These are phyloP conservation scores for Campopleginae sp. DNA, from an alignment of 2,888 invertebrate species.

Conservation along the genomic window DNA sequence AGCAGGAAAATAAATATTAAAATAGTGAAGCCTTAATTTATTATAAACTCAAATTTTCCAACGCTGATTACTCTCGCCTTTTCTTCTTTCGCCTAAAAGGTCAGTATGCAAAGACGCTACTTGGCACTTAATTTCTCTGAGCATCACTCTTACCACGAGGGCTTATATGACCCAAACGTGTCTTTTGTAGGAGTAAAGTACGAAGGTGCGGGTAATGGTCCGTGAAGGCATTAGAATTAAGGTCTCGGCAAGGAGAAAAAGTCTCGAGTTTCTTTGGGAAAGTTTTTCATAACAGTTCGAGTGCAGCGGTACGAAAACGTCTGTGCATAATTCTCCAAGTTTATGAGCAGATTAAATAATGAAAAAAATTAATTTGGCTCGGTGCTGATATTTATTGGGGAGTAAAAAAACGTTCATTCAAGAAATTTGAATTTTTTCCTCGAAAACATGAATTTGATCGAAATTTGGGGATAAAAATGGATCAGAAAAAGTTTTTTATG, in stretches of 20 bases:
- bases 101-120: not conserved
- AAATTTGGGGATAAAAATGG: not conserved
- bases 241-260: conserved; percentile 22
- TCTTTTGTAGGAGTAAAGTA: conserved; percentile 20
- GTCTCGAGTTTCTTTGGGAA: conserved; percentile 17
- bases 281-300: conserved; percentile 3
- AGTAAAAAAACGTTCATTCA: not conserved
- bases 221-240: conserved; percentile 22
- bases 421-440: not conserved
- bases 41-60: not conserved
- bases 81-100: not conserved
- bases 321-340: not conserved
- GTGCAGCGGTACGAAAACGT: not conserved
- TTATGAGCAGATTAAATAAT: not conserved
- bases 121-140: conserved; percentile 8
- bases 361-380: not conserved
- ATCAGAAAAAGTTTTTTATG: not conserved
- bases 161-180: conserved; percentile 8
- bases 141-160: conserved; percentile 27
- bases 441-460: not conserved
- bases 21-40: not conserved
- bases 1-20: not conserved
- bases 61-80: not conserved
- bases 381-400: not conserved
- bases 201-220: conserved; percentile 22